These are phyloP conservation scores for Montipora capricornis DNA, from an alignment of 64 coral and sea anemone genomes.

Conservation along the genomic window DNA sequence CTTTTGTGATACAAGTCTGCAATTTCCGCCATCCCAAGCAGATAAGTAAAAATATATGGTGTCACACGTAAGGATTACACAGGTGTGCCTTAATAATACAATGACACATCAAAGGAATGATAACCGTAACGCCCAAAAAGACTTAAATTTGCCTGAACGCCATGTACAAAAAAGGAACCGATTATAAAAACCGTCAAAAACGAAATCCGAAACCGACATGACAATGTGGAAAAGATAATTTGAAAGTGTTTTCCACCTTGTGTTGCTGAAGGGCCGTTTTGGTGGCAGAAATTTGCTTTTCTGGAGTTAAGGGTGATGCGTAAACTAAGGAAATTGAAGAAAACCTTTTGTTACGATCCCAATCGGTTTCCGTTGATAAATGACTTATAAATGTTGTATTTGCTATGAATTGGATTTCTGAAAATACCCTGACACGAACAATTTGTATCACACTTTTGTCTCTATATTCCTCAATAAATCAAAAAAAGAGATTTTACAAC, in stretches of 20 bases:
- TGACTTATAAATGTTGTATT: too few relatives aligned
- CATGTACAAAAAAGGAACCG: neutral
- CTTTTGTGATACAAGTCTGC: too few relatives aligned
- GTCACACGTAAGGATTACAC: neutral
- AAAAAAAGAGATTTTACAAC: neutral
- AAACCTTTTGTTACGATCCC: neutral
- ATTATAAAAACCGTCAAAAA: neutral
- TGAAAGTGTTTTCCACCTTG: too few relatives aligned
- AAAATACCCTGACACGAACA: neutral
- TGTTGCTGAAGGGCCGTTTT: neutral
- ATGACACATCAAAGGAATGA: neutral
- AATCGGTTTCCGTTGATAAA: neutral
- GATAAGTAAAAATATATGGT: neutral
- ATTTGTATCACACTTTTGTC: neutral
- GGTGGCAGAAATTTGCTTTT: neutral
- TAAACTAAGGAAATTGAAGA: neutral
- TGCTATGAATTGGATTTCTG: too few relatives aligned
- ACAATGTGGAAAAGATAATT: too few relatives aligned
- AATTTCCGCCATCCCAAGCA: neutral
- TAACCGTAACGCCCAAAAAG: neutral
- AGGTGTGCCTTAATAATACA: neutral
- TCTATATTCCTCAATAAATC: neutral
- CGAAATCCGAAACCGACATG: too few relatives aligned
- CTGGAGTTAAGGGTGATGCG: neutral
- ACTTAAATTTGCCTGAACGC: neutral